Percentiles rank a stretch among this genome's conserved stretches.
phyloP scores from a whole-genome alignment of 1,140 invertebrate species.

The Calliphora vicina region DNA sequence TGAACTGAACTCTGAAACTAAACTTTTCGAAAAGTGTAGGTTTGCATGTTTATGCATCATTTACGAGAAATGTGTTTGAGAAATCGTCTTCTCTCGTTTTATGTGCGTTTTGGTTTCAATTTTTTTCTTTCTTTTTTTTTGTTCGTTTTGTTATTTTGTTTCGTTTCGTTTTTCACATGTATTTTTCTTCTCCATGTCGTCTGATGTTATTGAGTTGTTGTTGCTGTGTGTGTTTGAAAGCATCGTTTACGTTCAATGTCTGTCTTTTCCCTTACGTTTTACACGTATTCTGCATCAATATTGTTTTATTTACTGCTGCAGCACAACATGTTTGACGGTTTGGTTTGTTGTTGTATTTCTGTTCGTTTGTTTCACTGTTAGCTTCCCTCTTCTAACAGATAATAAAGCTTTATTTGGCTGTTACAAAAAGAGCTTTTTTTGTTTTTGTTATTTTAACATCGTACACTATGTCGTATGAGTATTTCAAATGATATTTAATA shows the following conservation, averaged over 20 bases:
- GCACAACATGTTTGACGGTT: constrained; percentile 16
- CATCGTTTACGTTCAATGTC: constrained; percentile 19
- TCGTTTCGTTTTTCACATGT: neutral
- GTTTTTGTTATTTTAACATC: neutral
- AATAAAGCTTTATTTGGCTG: neutral
- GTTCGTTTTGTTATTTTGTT: neutral
- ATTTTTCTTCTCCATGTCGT: constrained; percentile 1
- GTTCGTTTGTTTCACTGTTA: neutral
- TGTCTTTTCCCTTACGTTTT: neutral
- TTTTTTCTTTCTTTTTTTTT: too few relatives aligned
- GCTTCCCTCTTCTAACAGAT: neutral
- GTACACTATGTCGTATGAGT: neutral
- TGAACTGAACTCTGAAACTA: neutral
- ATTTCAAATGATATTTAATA: neutral
- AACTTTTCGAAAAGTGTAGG: neutral
- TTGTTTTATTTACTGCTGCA: constrained; percentile 1
- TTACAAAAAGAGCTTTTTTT: neutral
- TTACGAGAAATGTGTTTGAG: neutral
- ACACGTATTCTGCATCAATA: neutral
- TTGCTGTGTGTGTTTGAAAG: neutral
- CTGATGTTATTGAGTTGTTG: neutral
- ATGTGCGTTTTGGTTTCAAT: constrained; percentile 1
- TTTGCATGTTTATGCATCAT: neutral
- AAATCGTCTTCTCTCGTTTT: neutral
- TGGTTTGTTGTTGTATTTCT: neutral